phyloP scores from a whole-genome alignment of 2,888 invertebrate genomes.

The Lepeophtheirus nordmannii region DNA sequence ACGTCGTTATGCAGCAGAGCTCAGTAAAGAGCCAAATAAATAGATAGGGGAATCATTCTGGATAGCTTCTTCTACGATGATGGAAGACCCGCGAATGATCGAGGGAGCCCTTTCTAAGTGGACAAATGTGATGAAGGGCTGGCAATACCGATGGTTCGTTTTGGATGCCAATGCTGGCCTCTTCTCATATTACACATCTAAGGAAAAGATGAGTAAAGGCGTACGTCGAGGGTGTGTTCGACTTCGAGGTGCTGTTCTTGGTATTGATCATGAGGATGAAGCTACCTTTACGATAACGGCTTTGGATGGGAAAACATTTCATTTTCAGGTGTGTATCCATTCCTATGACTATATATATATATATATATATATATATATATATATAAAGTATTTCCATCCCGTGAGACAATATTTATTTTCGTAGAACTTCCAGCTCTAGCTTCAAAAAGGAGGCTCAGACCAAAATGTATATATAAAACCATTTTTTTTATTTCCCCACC shows the following conservation, averaged over 20 bases:
- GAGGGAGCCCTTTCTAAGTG: conserved; percentile 89
- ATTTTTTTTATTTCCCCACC: too few relatives aligned
- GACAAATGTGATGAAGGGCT: conserved; percentile 96
- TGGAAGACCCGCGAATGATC: conserved; percentile 39
- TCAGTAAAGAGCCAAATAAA: too few relatives aligned
- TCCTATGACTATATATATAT: too few relatives aligned
- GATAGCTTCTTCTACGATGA: neutral
- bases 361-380: too few relatives aligned
- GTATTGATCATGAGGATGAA: conserved; percentile 92
- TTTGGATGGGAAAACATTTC: conserved; percentile 96
- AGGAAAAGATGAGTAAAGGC: conserved; percentile 96
- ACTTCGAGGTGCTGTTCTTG: conserved; percentile 90
- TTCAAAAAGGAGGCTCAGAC: too few relatives aligned
- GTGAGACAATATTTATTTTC: conserved; percentile 1
- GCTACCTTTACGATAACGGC: conserved; percentile 95
- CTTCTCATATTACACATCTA: conserved; percentile 82
- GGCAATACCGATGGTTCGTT: conserved; percentile 99
- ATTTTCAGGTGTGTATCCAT: conserved; percentile 55
- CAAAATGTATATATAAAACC: too few relatives aligned
- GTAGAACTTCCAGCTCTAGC: neutral
- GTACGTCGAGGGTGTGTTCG: conserved; percentile 90
- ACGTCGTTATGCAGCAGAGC: too few relatives aligned
- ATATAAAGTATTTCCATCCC: too few relatives aligned
- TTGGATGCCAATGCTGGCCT: conserved; percentile 89
- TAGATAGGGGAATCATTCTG: too few relatives aligned